Conservation (phyloP, 2,797 vertebrate genomes). For the Sebastes reedi region DNA sequence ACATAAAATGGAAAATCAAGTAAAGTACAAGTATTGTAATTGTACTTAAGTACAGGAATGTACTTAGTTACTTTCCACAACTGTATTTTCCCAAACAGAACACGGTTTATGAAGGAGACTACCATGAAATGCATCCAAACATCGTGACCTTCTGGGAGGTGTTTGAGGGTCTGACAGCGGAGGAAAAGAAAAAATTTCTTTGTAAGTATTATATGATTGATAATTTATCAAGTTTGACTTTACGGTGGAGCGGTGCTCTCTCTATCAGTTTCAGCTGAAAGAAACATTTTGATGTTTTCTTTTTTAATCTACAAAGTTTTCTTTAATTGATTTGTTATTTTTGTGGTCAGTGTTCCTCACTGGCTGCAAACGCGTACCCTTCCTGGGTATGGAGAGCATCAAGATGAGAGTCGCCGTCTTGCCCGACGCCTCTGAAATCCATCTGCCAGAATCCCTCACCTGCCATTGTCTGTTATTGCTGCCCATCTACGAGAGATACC, state of each 20-base stretch:
- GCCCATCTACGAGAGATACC: conserved; percentile 78
- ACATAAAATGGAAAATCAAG: not conserved
- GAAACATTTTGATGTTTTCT: not conserved
- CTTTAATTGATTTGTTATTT: not conserved
- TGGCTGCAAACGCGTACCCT: conserved; percentile 80
- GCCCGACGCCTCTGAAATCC: conserved; percentile 59
- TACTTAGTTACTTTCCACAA: not conserved
- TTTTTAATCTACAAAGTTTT: not conserved
- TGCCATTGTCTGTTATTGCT: conserved; percentile 77
- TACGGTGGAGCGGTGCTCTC: not conserved
- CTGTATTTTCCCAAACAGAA: conserved; percentile 78
- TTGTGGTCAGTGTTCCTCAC: conserved; percentile 83
- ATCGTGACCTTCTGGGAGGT: conserved; percentile 94
- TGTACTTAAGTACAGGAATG: not conserved
- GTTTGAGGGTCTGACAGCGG: conserved; percentile 88
- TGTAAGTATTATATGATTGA: conserved; percentile 79
- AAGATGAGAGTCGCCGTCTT: conserved; percentile 74
- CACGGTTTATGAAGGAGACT: conserved; percentile 90
- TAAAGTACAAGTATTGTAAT: not conserved
- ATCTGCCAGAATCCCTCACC: conserved; percentile 78
- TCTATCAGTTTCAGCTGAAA: not conserved
- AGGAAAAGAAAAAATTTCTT: conserved; percentile 92
- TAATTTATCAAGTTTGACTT: not conserved
- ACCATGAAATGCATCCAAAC: conserved; percentile 87
- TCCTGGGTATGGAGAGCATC: conserved; percentile 69